Percentiles rank a stretch among this genome's conserved stretches.
Evolutionary conservation across 2,888 invertebrate species (phyloP).

Genomic region (Lydus trimaculatus): DNA sequence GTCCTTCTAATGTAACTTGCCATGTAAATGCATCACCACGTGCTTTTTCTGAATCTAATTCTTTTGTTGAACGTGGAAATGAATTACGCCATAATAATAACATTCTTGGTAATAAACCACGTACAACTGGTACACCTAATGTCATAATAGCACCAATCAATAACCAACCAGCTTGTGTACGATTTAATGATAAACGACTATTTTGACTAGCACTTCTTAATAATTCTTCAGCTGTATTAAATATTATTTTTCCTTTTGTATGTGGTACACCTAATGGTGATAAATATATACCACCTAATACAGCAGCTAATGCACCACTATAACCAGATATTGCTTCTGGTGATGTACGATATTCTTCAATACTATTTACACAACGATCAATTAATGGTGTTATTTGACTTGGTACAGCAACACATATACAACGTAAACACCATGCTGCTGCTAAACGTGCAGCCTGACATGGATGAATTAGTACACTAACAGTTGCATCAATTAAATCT

Average conservation of each 20-base stretch:
- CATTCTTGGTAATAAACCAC: constrained; percentile 92
- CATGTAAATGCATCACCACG: constrained; percentile 98
- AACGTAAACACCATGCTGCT: constrained; percentile 93
- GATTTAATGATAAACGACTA: constrained; percentile 90
- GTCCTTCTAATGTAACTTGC: constrained; percentile 96
- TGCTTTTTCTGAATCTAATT: constrained; percentile 95
- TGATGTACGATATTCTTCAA: constrained; percentile 89
- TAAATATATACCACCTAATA: constrained; percentile 88
- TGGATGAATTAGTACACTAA: constrained; percentile 90
- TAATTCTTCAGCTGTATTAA: constrained; percentile 96
- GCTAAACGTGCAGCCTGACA: constrained; percentile 92
- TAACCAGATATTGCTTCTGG: constrained; percentile 90
- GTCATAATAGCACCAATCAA: constrained; percentile 97
- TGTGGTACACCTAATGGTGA: constrained; percentile 96
- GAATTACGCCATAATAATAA: constrained; percentile 96
- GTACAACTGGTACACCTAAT: constrained; percentile 90
- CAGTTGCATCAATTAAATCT: constrained; percentile 79
- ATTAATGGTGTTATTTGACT: constrained; percentile 93
- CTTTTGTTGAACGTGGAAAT: constrained; percentile 95
- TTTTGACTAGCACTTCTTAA: constrained; percentile 96
- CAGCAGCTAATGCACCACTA: constrained; percentile 92
- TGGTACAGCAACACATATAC: constrained; percentile 92
- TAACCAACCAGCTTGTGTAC: constrained; percentile 98
- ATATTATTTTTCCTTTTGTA: constrained; percentile 96
- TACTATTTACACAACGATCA: constrained; percentile 86